phyloP scores from a whole-genome alignment of 2,797 vertebrate genomes.

The Typhlichthys subterraneus region DNA sequence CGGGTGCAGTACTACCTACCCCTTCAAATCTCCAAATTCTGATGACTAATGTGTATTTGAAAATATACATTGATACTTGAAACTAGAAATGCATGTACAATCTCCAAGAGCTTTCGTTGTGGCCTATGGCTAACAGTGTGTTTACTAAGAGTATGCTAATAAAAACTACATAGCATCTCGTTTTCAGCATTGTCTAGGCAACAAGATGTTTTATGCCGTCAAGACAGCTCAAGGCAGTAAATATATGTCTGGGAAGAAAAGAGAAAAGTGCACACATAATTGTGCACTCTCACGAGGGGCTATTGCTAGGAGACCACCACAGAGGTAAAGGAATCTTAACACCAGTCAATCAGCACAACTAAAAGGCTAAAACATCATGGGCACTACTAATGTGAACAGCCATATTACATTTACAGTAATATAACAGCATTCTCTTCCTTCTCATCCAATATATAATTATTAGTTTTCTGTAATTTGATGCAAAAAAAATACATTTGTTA shows the following conservation, averaged over 20 bases:
- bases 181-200: constrained; percentile 40
- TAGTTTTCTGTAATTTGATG: too few species aligned
- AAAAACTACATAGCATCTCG: constrained; percentile 35
- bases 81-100: too few species aligned
- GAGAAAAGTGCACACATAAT: constrained; percentile 55
- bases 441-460: too few species aligned
- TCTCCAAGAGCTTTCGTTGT: neutral
- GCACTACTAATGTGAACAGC: too few species aligned
- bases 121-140: constrained; percentile 5
- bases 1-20: neutral
- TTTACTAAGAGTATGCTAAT: constrained; percentile 21
- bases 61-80: too few species aligned
- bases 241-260: constrained; percentile 60
- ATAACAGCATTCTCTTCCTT: too few species aligned
- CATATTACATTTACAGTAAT: too few species aligned
- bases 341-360: constrained; percentile 40
- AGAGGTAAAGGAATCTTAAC: constrained; percentile 63
- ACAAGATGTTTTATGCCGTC: constrained; percentile 44
- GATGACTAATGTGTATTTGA: too few species aligned
- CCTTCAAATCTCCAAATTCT: neutral
- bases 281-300: constrained; percentile 36
- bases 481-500: too few species aligned
- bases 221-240: constrained; percentile 42
- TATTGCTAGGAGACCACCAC: constrained; percentile 61
- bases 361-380: constrained; percentile 32